phyloP scores from a whole-genome alignment of 2,888 invertebrate species.

The Trachelus iudaicus region DNA sequence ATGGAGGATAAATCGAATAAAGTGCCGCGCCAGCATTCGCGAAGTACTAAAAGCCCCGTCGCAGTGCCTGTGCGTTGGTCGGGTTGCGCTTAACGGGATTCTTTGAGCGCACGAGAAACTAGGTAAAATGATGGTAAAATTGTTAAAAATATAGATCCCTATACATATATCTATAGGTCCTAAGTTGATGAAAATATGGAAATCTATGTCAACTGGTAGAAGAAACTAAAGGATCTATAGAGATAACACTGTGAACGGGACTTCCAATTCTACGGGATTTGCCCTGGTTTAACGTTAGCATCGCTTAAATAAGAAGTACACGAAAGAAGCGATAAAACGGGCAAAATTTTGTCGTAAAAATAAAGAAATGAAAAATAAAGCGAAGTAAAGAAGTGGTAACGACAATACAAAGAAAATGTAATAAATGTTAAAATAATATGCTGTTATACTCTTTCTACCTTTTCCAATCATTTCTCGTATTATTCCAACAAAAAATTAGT shows the following conservation, averaged over 20 bases:
- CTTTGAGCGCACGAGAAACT: background rate
- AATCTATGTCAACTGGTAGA: too few species aligned
- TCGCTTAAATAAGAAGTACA: background rate
- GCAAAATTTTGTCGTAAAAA: background rate
- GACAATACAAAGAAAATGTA: background rate
- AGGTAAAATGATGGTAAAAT: background rate
- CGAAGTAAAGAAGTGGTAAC: background rate
- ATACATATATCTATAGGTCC: too few species aligned
- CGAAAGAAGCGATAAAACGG: background rate
- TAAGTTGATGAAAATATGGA: too few species aligned
- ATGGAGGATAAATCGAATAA: slow-evolving; percentile 29
- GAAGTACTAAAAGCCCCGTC: slow-evolving; percentile 29
- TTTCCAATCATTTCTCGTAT: background rate
- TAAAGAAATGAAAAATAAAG: background rate
- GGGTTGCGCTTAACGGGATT: background rate
- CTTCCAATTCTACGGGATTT: background rate
- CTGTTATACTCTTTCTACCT: background rate
- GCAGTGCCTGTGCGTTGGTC: slow-evolving; percentile 21
- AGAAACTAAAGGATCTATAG: too few species aligned
- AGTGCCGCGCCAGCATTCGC: slow-evolving; percentile 19
- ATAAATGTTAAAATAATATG: background rate
- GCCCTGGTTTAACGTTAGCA: background rate
- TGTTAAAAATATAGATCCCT: background rate
- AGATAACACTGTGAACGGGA: too few species aligned
- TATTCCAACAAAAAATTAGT: too few species aligned